Evolutionary conservation across 2,888 invertebrate genomes (phyloP).

Genomic region (Ditylenchus weischeri): DNA sequence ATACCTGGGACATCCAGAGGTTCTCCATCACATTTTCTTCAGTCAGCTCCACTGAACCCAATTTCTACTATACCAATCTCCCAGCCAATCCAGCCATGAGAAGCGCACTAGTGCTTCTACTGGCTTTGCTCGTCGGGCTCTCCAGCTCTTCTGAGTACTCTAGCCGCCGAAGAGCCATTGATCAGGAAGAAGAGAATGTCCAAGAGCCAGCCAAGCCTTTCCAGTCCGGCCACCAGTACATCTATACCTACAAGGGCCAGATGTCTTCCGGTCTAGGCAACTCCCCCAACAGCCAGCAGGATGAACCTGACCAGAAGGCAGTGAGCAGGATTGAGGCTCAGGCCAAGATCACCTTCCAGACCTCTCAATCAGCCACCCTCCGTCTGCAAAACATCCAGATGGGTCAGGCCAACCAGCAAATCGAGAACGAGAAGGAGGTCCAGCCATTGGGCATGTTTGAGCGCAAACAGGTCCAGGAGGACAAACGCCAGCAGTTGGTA

Average conservation of each 20-base stretch:
- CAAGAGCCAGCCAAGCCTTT: constrained; percentile 16
- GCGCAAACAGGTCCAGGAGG: constrained; percentile 16
- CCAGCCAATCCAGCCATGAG: too few relatives aligned
- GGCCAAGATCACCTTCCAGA: constrained; percentile 24
- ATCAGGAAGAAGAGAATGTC: too few relatives aligned
- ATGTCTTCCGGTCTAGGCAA: constrained; percentile 23
- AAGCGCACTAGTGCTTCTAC: too few relatives aligned
- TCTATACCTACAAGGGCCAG: constrained; percentile 28
- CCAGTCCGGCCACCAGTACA: constrained; percentile 27
- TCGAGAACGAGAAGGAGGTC: constrained; percentile 11
- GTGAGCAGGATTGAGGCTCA: constrained; percentile 33
- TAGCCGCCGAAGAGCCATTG: too few relatives aligned
- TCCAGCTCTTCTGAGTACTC: too few relatives aligned
- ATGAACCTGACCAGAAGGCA: constrained; percentile 25
- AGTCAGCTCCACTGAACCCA: too few relatives aligned
- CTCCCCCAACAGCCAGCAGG: constrained; percentile 4
- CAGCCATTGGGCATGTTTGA: constrained; percentile 26
- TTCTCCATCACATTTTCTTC: too few relatives aligned
- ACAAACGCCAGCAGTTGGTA: constrained; percentile 16
- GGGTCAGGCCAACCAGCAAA: constrained; percentile 31
- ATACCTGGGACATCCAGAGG: too few relatives aligned
- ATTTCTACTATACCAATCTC: too few relatives aligned
- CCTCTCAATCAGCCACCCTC: constrained; percentile 24
- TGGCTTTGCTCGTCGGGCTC: too few relatives aligned
- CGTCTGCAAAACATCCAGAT: constrained; percentile 25